Evolutionary conservation across 2,888 invertebrate genomes (phyloP), one percentile per base, ranked within the genome.

Genomic region (Zygogramma bicolorata): DNA sequence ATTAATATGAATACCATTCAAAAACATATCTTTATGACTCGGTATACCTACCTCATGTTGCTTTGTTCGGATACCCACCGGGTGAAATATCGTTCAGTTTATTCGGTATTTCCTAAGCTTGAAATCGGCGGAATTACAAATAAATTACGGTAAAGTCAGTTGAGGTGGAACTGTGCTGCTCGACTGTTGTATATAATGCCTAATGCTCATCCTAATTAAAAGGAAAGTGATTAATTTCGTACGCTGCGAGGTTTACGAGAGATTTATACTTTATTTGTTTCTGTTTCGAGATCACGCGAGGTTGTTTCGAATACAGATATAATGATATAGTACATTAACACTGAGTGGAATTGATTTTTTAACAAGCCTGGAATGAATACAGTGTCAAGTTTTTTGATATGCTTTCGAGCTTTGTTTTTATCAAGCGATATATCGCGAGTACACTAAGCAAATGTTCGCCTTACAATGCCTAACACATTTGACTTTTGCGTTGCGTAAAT

Each of bases 141-240:
- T 53, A 53, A 53, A 53, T 53, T 53, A 53, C 27, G n/a, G 53
- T 13, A 10, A 27, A 53, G 53, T 25, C 22, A 27, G 53, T 53
- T 46, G 63, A 63, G 63, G 63, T 63, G 18, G 29, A 31, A 46
- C 29, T 42, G 18, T 15, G 62, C 22, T 15, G 22, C 25, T 20
- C 18, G 61, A 40, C 10, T 42, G 63, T 46, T 49, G 46, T 63
- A 31, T 29, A 63, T 46, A 31, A 63, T 29, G 49, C 20, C 20
- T 46, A 46, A 46, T 63, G 63, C 46, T 62, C 62, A 46, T 62
- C 63, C 49, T 46, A 63, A 63, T 63, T 63, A 63, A 49, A 63
- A 63, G 4, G 42, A 62, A 62, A 46, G 46, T 62, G 62, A 46
- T 62, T 62, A 62, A 62, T 62, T 34, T 20, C 34, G 27, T 29